Percentiles rank a stretch among this genome's conserved stretches.
Conservation (phyloP, 2,888 invertebrate species). For the Hylaea fasciaria region DNA sequence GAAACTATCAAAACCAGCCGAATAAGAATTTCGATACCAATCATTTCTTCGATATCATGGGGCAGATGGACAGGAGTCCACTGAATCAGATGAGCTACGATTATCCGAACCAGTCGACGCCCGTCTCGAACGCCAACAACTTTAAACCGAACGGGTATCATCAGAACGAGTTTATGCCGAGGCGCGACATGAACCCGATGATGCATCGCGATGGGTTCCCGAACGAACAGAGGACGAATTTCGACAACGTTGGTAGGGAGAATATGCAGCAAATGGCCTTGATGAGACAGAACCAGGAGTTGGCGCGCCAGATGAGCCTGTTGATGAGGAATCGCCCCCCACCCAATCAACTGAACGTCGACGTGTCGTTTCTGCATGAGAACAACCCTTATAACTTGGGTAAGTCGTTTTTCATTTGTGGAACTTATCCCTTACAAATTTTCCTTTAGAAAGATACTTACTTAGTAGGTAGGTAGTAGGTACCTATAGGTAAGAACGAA, state of each 20-base stretch:
- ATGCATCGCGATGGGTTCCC: conserved; percentile 62
- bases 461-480: no score
- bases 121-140: conserved; percentile 58
- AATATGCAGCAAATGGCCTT: conserved; percentile 67
- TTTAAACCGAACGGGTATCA: conserved; percentile 74
- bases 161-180: conserved; percentile 69
- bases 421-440: no score
- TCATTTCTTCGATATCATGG: conserved; percentile 69
- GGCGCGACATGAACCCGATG: conserved; percentile 68
- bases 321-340: conserved; percentile 76
- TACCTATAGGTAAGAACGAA: no score
- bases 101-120: conserved; percentile 62
- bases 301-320: conserved; percentile 76
- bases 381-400: conserved; percentile 76
- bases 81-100: conserved; percentile 67
- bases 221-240: conserved; percentile 65
- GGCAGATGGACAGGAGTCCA: conserved; percentile 62
- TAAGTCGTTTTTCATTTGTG: conserved; percentile 58
- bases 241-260: conserved; percentile 64
- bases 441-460: no score
- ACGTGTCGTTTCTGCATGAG: conserved; percentile 77
- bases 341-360: conserved; percentile 75
- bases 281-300: conserved; percentile 73
- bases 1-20: conserved; percentile 64
- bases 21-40: conserved; percentile 67